Conservation (phyloP, 2,888 invertebrate species). For the Notodonta ziczac region DNA sequence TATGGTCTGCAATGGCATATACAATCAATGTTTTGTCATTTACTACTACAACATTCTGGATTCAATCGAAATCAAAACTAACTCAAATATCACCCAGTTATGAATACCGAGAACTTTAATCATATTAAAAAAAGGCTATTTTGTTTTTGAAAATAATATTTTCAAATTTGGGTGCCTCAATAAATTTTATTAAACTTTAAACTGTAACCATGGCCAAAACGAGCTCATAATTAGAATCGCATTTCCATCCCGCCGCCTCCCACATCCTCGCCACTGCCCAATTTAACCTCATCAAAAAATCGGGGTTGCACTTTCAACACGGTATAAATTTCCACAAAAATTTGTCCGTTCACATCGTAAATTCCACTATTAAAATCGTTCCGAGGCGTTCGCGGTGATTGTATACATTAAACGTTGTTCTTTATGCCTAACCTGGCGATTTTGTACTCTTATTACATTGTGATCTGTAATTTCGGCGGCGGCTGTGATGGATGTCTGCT, state of each 20-base stretch:
- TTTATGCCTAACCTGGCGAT: constrained; percentile 42
- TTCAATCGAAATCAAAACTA: no score
- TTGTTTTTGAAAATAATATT: no score
- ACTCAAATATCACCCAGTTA: no score
- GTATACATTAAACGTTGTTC: constrained; percentile 43
- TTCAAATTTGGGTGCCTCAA: not conserved
- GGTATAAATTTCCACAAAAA: constrained; percentile 65
- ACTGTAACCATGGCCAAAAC: not conserved
- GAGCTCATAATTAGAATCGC: constrained; percentile 1
- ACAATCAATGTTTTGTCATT: no score
- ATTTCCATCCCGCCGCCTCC: not conserved
- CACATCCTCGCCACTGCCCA: constrained; percentile 27
- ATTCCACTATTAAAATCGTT: constrained; percentile 38
- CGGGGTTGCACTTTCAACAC: constrained; percentile 53
- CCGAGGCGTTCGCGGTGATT: constrained; percentile 34
- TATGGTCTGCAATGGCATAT: no score
- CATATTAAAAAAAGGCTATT: no score
- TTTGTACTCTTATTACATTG: constrained; percentile 49
- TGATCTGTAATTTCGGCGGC: constrained; percentile 55
- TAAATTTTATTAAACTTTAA: not conserved
- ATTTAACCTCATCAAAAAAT: constrained; percentile 52
- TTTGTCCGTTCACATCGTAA: constrained; percentile 60
- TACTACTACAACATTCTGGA: no score
- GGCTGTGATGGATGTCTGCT: constrained; percentile 32
- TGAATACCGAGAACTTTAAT: no score